Base-by-base conservation (phyloP, 1,140 invertebrate genomes). In the Drosophila suzukii region DNA sequence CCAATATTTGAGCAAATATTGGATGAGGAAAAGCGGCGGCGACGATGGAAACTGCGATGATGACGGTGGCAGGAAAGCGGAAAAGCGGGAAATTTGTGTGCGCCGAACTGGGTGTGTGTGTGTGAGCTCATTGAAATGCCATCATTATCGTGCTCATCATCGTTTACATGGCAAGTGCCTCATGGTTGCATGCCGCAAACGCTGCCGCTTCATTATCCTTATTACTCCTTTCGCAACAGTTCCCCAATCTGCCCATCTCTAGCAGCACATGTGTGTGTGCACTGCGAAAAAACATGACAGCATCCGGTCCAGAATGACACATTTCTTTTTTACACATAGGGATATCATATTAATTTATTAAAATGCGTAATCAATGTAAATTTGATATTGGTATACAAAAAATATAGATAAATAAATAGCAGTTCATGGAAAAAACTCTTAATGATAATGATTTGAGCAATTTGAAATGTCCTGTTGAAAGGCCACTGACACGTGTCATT, bases 141-240 rank as follows among this genome's bases (percentile, higher is more conserved):
- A 84, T 89, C 84, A 89, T 89, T 89, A 89, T 89, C 68, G 70
- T 83, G 84, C 84, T 81, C 84, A 88, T 81, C 84, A 86, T 81
- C 78, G 82, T 86, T 86, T 81, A 77, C 80, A 76, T 76, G 79
- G 83, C 76, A 84, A 84, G 81, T 84, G 67, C 77, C 76, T 27
- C 58, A 78, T 66, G 67, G 75, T 79, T 74, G 58, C 77, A 85
- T 85, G 78, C 77, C 82, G 75, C 55, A 73, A 56, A 71, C 47
- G 66, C 73, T 89, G 84, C 84, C 81, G 84, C 84, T 89, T 89
- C 84, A 89, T 89, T 89, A 89, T 89, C 80, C 84, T 84, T 84
- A 89, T 89, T 89, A 89, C 84, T 89, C 84, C 84, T 89, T 89
- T 88, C 75, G 75, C 65, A 57, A 58, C 67, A 80, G 62, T 56